Percentiles rank a stretch among this genome's conserved stretches.
phyloP scores from a whole-genome alignment of 2,113 vertebrate species.

The Rhea pennata region DNA sequence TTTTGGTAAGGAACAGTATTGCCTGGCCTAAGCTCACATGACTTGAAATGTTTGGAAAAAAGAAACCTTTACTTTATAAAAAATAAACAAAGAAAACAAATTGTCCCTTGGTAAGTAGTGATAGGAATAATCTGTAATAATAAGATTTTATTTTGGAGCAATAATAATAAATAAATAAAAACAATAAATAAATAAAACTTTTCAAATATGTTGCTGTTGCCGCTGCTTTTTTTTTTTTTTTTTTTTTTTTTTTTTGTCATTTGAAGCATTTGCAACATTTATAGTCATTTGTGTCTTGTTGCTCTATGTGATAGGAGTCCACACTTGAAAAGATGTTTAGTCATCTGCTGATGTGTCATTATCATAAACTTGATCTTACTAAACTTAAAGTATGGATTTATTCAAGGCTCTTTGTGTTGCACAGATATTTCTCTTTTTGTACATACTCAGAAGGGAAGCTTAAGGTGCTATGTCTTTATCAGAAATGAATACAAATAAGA shows the following conservation, averaged over 20 bases:
- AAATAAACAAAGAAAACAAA: background rate
- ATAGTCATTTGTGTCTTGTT: background rate
- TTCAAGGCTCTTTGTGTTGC: fast-evolving
- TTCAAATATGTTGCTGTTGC: background rate
- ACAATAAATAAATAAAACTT: no score
- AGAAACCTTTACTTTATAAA: background rate
- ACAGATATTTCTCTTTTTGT: background rate
- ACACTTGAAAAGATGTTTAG: background rate
- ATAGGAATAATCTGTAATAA: background rate
- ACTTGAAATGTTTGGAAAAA: background rate
- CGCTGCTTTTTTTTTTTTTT: no score
- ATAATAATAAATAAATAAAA: no score
- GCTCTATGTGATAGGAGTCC: background rate
- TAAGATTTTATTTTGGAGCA: background rate
- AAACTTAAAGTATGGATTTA: background rate
- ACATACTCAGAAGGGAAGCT: background rate
- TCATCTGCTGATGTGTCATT: background rate
- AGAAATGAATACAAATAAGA: background rate
- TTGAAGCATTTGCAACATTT: background rate
- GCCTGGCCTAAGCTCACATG: no score
- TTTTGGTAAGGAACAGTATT: background rate
- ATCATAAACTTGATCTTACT: background rate
- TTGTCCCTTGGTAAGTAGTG: background rate
- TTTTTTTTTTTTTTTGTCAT: no score
- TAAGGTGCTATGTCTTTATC: background rate